Evolutionary conservation across 2,797 vertebrate genomes (phyloP), one percentile per base, ranked within the genome.

Genomic region (Protosalanx chinensis): DNA sequence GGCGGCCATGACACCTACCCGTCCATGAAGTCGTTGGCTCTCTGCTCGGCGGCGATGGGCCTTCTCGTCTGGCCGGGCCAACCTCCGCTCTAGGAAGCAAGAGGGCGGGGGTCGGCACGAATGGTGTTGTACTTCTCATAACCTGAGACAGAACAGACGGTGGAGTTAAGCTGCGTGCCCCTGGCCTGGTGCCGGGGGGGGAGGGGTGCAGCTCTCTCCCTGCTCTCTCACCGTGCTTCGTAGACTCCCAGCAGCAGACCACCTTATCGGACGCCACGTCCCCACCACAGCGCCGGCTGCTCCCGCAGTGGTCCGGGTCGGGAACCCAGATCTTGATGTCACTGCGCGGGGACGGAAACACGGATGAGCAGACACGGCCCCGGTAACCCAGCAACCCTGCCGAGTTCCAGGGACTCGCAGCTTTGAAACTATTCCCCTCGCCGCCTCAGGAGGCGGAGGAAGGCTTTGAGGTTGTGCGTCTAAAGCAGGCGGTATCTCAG

Each of bases 71-170:
- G 98, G 97, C 76, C 97, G 95, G 95, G 32, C 98, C 98, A 69
- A 95, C 98, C n/a, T n/a, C 5, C 96, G 92, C 71, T 98, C 98
- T 88, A 99, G 89, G 88, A 98, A 99, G 91, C 96, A 97, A 97
- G 66, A 99, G 88, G 0, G 93, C 92, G 1, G 97, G 97, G 93
- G 85, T 99, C 98, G 75, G 95, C 97, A 79, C 98, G 93, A 73
- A 99, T 94, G 23, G 96, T 99, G 91, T 98, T 98, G 82, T 99
- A 98, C 85, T 98, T 99, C 87, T 99, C 96, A 90, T 99, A 99
- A 86, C 98, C 98, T 98, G 67, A 30, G 79, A 2, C 56, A 6
- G 32, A 16, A 20, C 15, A 35, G 3, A 46, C 41, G 13, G 7
- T 51, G 56, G 58, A 56, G 64, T 58, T 82, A 33, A 82, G 64